Base-by-base conservation (phyloP, 2,113 vertebrate genomes). In the Pteruthius melanotis region DNA sequence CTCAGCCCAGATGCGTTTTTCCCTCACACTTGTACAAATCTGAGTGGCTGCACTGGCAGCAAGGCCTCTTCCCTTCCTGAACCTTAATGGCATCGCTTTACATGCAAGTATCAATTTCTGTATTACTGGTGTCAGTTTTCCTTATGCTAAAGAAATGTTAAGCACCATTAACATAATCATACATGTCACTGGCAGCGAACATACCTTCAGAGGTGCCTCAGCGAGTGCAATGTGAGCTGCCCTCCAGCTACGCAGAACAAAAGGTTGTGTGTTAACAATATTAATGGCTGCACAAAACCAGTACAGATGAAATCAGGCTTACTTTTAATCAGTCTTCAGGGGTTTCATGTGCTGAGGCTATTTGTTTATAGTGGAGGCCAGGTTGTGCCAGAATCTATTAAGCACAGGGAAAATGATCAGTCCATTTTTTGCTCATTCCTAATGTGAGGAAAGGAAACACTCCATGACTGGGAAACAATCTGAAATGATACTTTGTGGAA, bases 211-310 rank as follows among this genome's bases (percentile, higher is more conserved):
- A 96, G 92, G 87, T 92, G 77, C 79, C 81, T 70, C 72, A 20
- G 92, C n/a, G 52, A 71, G 75, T 19, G 85, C 87, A 53, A 71
- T 6, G 53, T 22, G 81, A 95, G 94, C 93, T 96, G 96, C 96
- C 93, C 81, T 95, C 94, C 95, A 91, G 91, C 87, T 96, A 87
- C 3, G 42, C 77, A 65, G 89, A 91, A 96, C 89, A 95, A 96
- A 94, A 97, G 54, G 49, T 31, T 77, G 76, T 97, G 90, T 94
- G 87, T 96, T 96, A 95, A 97, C 95, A 92, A 92, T 90, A 77
- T 96, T 95, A 91, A 92, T 69, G 83, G 87, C 70, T 82, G 70
- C 77, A 65, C 12, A 5, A 27, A 92, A 83, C 63, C 85, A 54
- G 71, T 70, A 83, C 75, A 88, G 94, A 96, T 96, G 95, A 96